Evolutionary conservation across 1,140 invertebrate genomes (phyloP), one percentile per base, ranked within the genome.

Genomic region (Periplaneta americana): DNA sequence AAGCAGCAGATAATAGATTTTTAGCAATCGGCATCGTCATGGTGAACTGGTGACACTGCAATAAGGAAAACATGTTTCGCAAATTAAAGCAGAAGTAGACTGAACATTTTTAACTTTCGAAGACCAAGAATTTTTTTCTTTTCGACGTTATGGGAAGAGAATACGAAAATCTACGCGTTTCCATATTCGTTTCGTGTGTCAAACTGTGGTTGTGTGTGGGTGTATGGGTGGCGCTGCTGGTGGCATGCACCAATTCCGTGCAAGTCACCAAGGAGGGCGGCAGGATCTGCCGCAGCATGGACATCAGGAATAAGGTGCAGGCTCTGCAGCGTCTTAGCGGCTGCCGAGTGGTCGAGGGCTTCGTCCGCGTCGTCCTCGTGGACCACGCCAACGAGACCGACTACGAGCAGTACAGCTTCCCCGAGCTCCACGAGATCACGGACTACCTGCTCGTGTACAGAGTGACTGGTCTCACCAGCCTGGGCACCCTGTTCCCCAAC

Each of bases 401-500:
- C 22, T 91, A 89, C 80, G 84, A 86, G 34, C 89, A 90, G 82
- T 84, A 92, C 18, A 87, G 83, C 66, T 94, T 92, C 87, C 93
- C 93, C 3, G 87, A 91, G 78, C 83, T 92, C 8, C 85, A 88
- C 32, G 88, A 95, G 87, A 94, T 96, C 79, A 95, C 94, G 4
- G 93, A 91, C 36, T 94, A 93, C 86, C 85, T 96, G 17, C 85
- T 95, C 1, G 79, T 95, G 5, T 95, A 92, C 84, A 88, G 93
- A 80, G 92, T 93, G 13, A 90, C 89, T 83, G 92, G 91, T 18
- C 86, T 78, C 11, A 34, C 31, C 10, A 76, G 35, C 18, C 88
- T 99, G n/a, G 92, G 92, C 11, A 89, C 93, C 83, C 89, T 99
- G 32, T 99, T 99, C 88, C 98, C 98, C 11, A 99, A 99, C 89